Conservation (phyloP, 2,113 vertebrate genomes). For the Hyla sarda region DNA sequence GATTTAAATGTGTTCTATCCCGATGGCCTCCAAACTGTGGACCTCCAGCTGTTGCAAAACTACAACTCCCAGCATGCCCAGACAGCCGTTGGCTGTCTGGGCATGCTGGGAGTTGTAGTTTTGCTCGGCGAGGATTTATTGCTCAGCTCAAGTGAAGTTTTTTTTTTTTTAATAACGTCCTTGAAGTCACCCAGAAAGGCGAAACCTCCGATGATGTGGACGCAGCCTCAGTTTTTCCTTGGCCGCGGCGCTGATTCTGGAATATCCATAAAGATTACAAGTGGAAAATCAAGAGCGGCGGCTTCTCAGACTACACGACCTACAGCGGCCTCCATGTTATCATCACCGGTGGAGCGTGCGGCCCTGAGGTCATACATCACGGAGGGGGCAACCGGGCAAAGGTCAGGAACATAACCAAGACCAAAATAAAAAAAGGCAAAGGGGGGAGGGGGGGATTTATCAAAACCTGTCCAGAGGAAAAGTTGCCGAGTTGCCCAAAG, state of each 20-base stretch:
- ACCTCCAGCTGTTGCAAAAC: no score
- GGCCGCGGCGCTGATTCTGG: conserved; percentile 15
- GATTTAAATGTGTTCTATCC: no score
- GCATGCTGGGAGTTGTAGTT: no score
- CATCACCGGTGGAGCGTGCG: background rate
- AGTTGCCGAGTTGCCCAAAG: no score
- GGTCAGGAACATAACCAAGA: no score
- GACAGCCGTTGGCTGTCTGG: no score
- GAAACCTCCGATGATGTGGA: background rate
- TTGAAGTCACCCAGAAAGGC: background rate
- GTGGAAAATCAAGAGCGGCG: conserved; percentile 27
- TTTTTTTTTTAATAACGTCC: no score
- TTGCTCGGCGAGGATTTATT: background rate
- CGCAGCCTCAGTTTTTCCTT: conserved; percentile 16
- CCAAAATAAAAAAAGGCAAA: no score
- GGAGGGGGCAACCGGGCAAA: background rate
- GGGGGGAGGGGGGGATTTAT: no score
- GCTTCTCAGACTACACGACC: background rate
- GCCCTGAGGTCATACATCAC: background rate
- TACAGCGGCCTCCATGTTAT: background rate
- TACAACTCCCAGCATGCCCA: no score
- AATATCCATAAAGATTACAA: conserved; percentile 47
- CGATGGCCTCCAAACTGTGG: no score
- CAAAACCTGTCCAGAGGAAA: no score
- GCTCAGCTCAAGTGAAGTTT: background rate